phyloP scores from a whole-genome alignment of 1,140 invertebrate genomes.

The Rhopalosiphum maidis region DNA sequence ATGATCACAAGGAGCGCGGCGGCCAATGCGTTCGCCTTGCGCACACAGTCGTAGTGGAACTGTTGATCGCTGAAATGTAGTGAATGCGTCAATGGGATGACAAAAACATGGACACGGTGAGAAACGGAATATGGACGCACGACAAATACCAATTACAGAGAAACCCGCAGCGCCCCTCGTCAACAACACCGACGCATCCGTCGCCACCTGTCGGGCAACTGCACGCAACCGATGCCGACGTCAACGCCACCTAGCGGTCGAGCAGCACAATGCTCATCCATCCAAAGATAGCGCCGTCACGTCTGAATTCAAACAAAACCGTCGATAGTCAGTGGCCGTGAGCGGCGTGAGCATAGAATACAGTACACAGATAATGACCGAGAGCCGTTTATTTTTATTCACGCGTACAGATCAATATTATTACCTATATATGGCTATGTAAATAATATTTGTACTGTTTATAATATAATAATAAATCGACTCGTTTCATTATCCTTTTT shows the following conservation, averaged over 20 bases:
- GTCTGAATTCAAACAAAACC: background rate
- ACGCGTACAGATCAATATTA: no score
- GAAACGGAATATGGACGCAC: conserved; percentile 29
- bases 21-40: background rate
- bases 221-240: background rate
- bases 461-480: no score
- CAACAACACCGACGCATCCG: background rate
- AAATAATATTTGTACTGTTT: no score
- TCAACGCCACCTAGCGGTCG: background rate
- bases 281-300: background rate
- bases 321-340: background rate
- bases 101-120: conserved; percentile 47
- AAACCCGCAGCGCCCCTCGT: conserved; percentile 19
- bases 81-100: conserved; percentile 14
- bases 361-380: no score
- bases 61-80: conserved; percentile 45
- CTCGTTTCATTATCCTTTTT: no score
- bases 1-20: conserved; percentile 10
- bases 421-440: no score
- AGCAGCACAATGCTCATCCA: background rate
- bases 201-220: conserved; percentile 26
- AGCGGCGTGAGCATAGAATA: no score
- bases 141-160: conserved; percentile 46
- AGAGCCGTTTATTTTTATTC: no score
- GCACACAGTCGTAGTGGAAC: conserved; percentile 29